Conservation (phyloP, 2,113 vertebrate genomes). For the western clawed frog (Xenopus tropicalis) region DNA sequence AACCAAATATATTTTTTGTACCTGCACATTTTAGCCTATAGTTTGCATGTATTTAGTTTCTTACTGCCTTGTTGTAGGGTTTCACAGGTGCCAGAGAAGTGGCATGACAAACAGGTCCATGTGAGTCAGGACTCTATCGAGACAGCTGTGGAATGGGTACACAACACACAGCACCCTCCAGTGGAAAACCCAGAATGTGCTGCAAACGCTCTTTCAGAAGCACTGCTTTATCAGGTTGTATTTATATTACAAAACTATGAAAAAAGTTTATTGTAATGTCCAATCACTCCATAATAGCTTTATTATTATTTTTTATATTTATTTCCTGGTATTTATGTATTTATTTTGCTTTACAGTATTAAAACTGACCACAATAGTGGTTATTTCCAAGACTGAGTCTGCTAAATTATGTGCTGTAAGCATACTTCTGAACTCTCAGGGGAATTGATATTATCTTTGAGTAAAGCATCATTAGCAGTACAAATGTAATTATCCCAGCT, state of each 20-base stretch:
- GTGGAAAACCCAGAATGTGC: conserved; percentile 38
- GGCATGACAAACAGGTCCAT: conserved; percentile 56
- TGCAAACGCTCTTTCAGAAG: conserved; percentile 63
- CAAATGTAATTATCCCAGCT: neutral
- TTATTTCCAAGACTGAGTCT: too few relatives aligned
- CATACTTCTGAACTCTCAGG: neutral
- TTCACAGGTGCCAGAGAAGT: conserved; percentile 57
- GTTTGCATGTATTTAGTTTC: too few relatives aligned
- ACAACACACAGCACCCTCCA: conserved; percentile 52
- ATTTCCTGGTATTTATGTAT: too few relatives aligned
- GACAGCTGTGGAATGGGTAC: conserved; percentile 62
- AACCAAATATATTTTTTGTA: too few relatives aligned
- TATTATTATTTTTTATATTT: too few relatives aligned
- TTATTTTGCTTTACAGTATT: too few relatives aligned
- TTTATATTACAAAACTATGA: too few relatives aligned
- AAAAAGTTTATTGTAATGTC: too few relatives aligned
- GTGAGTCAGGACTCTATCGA: conserved; percentile 57
- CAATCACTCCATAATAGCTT: too few relatives aligned
- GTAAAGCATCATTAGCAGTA: neutral
- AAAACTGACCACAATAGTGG: too few relatives aligned
- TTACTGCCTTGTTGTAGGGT: conserved; percentile 54
- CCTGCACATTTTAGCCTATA: too few relatives aligned
- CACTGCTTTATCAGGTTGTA: conserved; percentile 61
- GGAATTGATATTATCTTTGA: neutral
- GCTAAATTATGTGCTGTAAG: too few relatives aligned